Evolutionary conservation across 1,140 invertebrate genomes (phyloP), one percentile per base, ranked within the genome.

Genomic region (Drosophila kikkawai): DNA sequence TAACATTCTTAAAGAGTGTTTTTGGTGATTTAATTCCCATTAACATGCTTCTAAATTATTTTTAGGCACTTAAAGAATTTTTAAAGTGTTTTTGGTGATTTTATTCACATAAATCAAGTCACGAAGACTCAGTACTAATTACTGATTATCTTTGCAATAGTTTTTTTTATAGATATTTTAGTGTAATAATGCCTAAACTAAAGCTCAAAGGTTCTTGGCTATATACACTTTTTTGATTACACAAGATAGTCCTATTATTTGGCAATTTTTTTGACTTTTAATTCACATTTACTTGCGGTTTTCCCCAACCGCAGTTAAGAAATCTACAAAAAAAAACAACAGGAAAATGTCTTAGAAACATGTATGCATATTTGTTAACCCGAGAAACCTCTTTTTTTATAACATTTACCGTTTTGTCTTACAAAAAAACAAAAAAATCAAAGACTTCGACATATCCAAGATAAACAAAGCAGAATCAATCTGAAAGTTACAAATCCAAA

Each of bases 291-390:
- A 5, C 34, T 19, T 45, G 64, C 26, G 58, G 64, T 12, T 67
- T 17, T 3, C 12, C 12, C 7, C 17, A 7, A 29, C 15, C 41
- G 57, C 64, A 45, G 7, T 37, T 45, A 12, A n/a, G 15, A 61
- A 61, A 63, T 60, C 29, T 3, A 1, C 34, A 44, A 63, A 61
- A 26, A 12, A 4, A 15, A 13, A 15, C 3, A 3, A 12, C 13
- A 32, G 6, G 37, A 17, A 66, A 64, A 45, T 19, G 12, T 9
- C 12, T 15, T 12, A 36, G 61, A 45, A 36, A 15, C 57, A 63
- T 61, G 32, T 12, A 15, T 67, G 22, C 8, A 15, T 37, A 66
- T 42, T 42, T 64, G n/a, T 63, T 13, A 61, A 36, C 3, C 17
- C 0, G 22, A 3, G 4, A 65, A 29, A 63, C 12, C 57, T 0